phyloP scores from a whole-genome alignment of 1,140 invertebrate species.

The Geopemphigus sp. region DNA sequence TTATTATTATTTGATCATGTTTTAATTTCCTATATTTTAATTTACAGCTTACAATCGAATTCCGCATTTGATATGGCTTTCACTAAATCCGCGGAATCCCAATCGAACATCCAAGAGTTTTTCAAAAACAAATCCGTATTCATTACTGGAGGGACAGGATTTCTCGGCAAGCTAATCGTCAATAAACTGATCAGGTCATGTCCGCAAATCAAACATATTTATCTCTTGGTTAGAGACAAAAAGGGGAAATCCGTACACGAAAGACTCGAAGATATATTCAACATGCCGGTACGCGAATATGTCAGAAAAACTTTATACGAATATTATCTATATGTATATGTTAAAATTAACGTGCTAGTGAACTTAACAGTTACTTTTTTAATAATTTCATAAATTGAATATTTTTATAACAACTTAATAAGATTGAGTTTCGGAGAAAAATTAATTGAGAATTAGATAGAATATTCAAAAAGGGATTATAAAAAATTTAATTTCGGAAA shows the following conservation, averaged over 20 bases:
- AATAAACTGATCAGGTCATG: slow-evolving; percentile 59
- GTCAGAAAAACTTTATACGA: too few relatives aligned
- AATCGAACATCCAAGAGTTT: slow-evolving; percentile 50
- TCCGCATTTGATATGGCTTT: background rate
- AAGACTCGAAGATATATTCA: slow-evolving; percentile 63
- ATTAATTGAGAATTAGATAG: too few relatives aligned
- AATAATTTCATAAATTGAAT: too few relatives aligned
- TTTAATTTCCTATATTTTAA: background rate
- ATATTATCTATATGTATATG: too few relatives aligned
- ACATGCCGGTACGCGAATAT: slow-evolving; percentile 68
- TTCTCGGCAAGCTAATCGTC: slow-evolving; percentile 69
- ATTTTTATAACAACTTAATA: too few relatives aligned
- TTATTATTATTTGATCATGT: too few relatives aligned
- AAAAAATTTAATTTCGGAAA: too few relatives aligned
- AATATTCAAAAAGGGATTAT: too few relatives aligned
- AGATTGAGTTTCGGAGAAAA: too few relatives aligned
- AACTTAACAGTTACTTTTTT: too few relatives aligned
- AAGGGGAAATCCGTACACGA: slow-evolving; percentile 63
- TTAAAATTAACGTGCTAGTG: too few relatives aligned
- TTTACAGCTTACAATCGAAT: background rate
- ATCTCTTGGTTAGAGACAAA: slow-evolving; percentile 68
- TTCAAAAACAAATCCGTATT: slow-evolving; percentile 62
- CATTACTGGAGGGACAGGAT: slow-evolving; percentile 72
- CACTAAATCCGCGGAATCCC: background rate
- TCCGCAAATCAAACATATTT: slow-evolving; percentile 66